Base-by-base conservation (phyloP, 2,888 invertebrate genomes). In the Nephrocerus scutellatus region DNA sequence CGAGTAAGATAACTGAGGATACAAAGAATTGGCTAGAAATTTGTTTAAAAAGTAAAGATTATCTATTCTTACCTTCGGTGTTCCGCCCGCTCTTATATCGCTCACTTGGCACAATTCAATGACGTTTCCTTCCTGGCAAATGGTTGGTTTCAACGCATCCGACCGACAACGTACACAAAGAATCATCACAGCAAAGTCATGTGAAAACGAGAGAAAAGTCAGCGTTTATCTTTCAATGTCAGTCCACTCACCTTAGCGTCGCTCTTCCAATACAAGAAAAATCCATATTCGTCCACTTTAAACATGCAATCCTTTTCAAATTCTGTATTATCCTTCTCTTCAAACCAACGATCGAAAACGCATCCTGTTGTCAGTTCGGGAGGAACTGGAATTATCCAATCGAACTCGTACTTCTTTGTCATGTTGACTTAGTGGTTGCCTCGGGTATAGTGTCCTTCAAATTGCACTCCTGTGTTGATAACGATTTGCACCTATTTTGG, bases 331-430 rank as follows among this genome's bases (percentile, higher is more conserved):
- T 93, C 93, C 68, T 89, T 91, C 63, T 95, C 95, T 71, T 98
- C 98, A 41, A 92, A 90, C 95, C 96, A 98, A 54, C 96, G 79
- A 74, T 98, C 97, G 70, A 97, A 93, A 37, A 81, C 75, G 53
- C 86, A 85, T 39, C 98, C 98, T 63, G 77, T 74, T 35, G 82
- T 74, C 22, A 69, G 46, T 29, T 83, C 77, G 60, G 90, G 85
- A 30, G 96, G 96, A 52, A 97, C 90, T 44, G 87, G 83, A 60
- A 91, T 85, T 69, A 87, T 90, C 97, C 97, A 98, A 75, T 91
- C 87, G 75, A 98, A 98, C 68, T 97, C 96, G 73, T 92, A 96
- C 71, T 86, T 88, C 73, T 98, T 98, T 63, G 97, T 97, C 93
- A 95, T 95, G 51, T 60, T 63, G 50, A 49, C 45, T n/a, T n/a